Evolutionary conservation across 2,797 vertebrate genomes (phyloP).

Genomic region (Danio aesculapii): DNA sequence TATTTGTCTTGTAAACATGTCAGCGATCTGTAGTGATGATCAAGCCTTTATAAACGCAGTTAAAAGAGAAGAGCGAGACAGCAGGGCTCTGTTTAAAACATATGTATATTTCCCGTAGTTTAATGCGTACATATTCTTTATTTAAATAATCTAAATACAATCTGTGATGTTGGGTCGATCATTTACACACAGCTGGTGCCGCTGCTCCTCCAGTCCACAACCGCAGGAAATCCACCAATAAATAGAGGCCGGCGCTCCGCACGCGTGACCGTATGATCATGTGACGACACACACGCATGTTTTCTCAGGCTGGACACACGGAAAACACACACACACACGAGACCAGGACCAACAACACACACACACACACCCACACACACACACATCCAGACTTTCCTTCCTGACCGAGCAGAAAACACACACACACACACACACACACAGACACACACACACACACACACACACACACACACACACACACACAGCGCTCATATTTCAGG

Average conservation of each 20-base stretch:
- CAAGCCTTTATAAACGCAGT: background rate
- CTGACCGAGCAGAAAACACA: no score
- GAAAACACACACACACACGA: background rate
- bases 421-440: no score
- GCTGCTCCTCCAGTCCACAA: background rate
- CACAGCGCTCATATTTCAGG: background rate
- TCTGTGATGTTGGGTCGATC: slow-evolving; percentile 59
- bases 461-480: no score
- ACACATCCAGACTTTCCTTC: no score
- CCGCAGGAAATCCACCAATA: no score
- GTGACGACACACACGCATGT: background rate
- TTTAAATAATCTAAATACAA: slow-evolving; percentile 67
- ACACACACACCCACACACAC: background rate
- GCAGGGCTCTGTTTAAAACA: slow-evolving; percentile 54
- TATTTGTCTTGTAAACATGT: no score
- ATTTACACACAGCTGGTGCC: slow-evolving; percentile 58
- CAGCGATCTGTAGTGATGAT: no score
- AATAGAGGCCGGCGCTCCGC: no score
- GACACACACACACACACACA: no score
- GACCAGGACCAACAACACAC: background rate
- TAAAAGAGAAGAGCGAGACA: slow-evolving; percentile 1
- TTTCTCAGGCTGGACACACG: slow-evolving; percentile 18
- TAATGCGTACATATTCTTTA: slow-evolving; percentile 61
- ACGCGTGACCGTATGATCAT: background rate
- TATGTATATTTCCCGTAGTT: slow-evolving; percentile 58